Conservation (phyloP, 2,113 vertebrate species). For the Plecturocebus donacophilus region DNA sequence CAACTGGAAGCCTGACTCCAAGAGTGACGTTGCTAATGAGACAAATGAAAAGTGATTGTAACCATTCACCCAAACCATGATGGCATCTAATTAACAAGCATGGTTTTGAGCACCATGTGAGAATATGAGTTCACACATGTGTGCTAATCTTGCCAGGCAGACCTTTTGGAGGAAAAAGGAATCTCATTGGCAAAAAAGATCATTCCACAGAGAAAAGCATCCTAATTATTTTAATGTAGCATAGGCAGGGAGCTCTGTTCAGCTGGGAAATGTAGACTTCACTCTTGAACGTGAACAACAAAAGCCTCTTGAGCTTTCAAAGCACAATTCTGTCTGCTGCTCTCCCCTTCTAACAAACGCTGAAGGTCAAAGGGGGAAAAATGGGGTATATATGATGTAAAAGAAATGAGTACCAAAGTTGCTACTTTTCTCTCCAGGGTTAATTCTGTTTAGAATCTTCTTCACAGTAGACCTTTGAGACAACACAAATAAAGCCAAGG, state of each 20-base stretch:
- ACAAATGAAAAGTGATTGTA: slow-evolving; percentile 10
- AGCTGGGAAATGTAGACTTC: not conserved
- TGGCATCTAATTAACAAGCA: slow-evolving; percentile 36
- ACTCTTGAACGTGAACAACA: slow-evolving; percentile 21
- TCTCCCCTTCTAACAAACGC: not conserved
- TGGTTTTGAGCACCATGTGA: not conserved
- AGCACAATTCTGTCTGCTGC: not conserved
- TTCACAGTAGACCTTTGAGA: slow-evolving; percentile 1
- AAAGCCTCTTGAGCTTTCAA: not conserved
- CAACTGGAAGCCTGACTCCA: not conserved
- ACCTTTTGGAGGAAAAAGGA: not conserved
- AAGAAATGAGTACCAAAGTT: not conserved
- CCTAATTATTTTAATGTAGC: not conserved
- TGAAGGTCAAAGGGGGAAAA: slow-evolving; percentile 14
- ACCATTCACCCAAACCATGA: not conserved
- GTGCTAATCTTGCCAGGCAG: not conserved
- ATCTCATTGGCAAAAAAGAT: not conserved
- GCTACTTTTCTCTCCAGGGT: slow-evolving; percentile 1
- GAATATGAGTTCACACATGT: not conserved
- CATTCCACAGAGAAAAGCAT: not conserved
- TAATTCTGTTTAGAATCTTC: slow-evolving; percentile 49
- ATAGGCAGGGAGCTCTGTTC: not conserved
- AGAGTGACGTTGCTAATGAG: slow-evolving; percentile 52
- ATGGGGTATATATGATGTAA: not conserved
- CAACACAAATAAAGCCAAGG: slow-evolving; percentile 26